These are phyloP conservation scores for Eucidaris tribuloides DNA, from an alignment of 35 echinoderm and acorn worm genomes.

Conservation along the genomic window DNA sequence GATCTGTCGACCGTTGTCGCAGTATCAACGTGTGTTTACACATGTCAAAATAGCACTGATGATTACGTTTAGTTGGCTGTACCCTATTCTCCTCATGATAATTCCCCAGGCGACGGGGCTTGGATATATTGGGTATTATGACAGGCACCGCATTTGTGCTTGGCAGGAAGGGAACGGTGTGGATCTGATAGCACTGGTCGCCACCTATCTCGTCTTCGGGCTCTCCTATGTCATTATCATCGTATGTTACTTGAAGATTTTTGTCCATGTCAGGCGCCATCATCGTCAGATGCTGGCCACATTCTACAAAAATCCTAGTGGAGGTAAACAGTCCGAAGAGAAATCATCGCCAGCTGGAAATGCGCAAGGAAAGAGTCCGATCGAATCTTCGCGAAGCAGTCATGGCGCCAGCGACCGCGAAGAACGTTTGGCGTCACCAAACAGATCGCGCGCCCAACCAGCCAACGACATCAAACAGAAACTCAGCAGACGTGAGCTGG, in stretches of 20 bases:
- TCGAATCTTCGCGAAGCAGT: neutral
- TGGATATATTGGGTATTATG: constrained; percentile 24
- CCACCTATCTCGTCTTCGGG: too few relatives aligned
- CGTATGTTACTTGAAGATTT: too few relatives aligned
- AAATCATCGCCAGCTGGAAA: neutral
- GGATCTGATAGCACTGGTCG: too few relatives aligned
- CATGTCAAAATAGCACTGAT: neutral
- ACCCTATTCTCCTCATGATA: neutral
- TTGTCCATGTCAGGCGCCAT: too few relatives aligned
- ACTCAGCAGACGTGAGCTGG: too few relatives aligned
- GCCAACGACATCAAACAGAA: neutral
- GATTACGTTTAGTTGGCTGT: constrained; percentile 26
- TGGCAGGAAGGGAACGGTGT: neutral
- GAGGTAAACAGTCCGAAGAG: neutral
- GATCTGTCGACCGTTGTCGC: too few relatives aligned
- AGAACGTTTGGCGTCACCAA: neutral
- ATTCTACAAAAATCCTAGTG: too few relatives aligned
- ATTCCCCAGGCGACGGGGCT: constrained; percentile 16
- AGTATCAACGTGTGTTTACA: constrained; percentile 38
- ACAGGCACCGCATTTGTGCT: constrained; percentile 31
- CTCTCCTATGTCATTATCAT: too few relatives aligned
- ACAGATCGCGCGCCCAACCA: too few relatives aligned
- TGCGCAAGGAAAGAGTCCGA: too few relatives aligned
- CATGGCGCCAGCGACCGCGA: neutral
- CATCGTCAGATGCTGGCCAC: neutral